Percentiles rank a stretch among this genome's conserved stretches.
Evolutionary conservation across 2,888 invertebrate species (phyloP).

Genomic region (Macrosiphum euphorbiae): DNA sequence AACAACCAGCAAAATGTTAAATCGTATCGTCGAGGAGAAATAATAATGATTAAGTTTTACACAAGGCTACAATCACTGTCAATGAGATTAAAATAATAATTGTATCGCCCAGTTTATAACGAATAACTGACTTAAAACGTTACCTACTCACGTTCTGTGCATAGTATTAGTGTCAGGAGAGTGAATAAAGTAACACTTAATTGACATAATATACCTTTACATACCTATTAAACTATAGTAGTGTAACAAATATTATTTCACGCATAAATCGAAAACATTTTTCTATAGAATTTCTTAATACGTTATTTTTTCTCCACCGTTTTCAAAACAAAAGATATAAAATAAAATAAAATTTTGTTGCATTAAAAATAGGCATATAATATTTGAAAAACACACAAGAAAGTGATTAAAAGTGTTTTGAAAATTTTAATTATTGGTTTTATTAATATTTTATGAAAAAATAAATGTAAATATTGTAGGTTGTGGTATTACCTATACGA

Average conservation of each 20-base stretch:
- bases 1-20: slow-evolving; percentile 36
- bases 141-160: not conserved
- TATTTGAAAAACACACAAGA: too few species aligned
- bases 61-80: slow-evolving; percentile 9
- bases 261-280: not conserved
- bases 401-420: too few species aligned
- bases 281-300: not conserved
- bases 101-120: not conserved
- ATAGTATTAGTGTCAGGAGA: not conserved
- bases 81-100: slow-evolving; percentile 36
- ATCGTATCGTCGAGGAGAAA: not conserved
- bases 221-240: not conserved
- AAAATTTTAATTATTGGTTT: too few species aligned
- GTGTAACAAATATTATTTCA: not conserved
- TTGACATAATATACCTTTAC: not conserved
- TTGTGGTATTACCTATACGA: too few species aligned
- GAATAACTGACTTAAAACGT: not conserved
- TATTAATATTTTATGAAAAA: too few species aligned
- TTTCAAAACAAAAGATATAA: not conserved
- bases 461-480: too few species aligned
- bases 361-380: too few species aligned
- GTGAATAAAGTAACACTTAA: not conserved
- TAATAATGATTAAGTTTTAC: slow-evolving; percentile 31
- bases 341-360: not conserved
- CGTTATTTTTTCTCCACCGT: not conserved